These are phyloP conservation scores for Parauchenoglanis ngamensis DNA, from an alignment of 2,797 vertebrate genomes.

Conservation along the genomic window DNA sequence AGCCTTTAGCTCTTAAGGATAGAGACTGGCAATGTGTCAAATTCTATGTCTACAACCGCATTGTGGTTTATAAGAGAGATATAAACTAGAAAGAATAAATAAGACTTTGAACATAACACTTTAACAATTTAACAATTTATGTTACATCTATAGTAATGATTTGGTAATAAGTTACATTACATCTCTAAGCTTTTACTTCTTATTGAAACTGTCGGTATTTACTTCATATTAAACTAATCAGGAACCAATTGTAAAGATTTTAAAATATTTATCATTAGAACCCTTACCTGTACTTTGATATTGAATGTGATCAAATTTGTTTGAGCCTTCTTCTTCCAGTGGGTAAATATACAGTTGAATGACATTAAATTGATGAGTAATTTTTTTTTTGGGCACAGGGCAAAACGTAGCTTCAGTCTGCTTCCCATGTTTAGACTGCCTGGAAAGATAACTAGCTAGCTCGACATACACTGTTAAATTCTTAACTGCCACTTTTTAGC, in stretches of 20 bases:
- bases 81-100: not conserved
- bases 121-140: too few species aligned
- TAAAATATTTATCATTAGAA: not conserved
- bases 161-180: not conserved
- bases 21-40: conserved; percentile 34
- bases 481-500: too few species aligned
- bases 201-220: too few species aligned
- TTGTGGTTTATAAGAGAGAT: conserved; percentile 2
- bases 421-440: not conserved
- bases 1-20: conserved; percentile 28
- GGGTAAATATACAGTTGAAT: too few species aligned
- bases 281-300: too few species aligned
- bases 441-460: too few species aligned
- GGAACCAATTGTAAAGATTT: too few species aligned
- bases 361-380: too few species aligned
- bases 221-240: too few species aligned
- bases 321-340: not conserved
- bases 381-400: too few species aligned
- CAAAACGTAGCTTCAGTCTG: not conserved
- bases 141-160: too few species aligned
- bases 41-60: conserved; percentile 24
- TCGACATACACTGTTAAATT: not conserved
- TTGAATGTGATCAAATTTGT: not conserved
- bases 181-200: not conserved
- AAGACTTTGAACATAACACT: not conserved